Percentiles rank a stretch among this genome's conserved stretches.
These are phyloP conservation scores for Poecilia velifera DNA, from an alignment of 2,797 vertebrate species.

Conservation along the genomic window DNA sequence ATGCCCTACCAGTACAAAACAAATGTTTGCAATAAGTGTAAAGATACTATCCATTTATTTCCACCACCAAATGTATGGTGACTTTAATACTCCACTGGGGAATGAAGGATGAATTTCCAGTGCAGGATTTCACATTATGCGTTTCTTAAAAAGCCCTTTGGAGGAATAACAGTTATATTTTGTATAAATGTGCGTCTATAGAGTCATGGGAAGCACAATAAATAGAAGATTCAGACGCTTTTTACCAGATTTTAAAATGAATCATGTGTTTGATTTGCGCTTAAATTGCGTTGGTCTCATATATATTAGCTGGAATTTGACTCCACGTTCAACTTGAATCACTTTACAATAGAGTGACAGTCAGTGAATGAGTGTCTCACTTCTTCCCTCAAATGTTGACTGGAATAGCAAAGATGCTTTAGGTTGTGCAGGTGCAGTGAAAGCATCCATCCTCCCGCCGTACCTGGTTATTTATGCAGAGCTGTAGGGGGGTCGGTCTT, in stretches of 20 bases:
- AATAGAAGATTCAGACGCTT: not conserved
- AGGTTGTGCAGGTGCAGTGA: not conserved
- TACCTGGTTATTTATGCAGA: too few relatives aligned
- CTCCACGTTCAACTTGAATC: not conserved
- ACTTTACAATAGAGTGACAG: not conserved
- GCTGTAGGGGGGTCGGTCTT: not conserved
- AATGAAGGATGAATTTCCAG: not conserved
- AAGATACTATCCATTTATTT: not conserved
- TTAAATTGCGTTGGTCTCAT: not conserved
- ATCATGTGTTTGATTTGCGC: not conserved
- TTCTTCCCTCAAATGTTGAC: not conserved
- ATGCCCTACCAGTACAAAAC: constrained; percentile 35
- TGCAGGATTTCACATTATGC: not conserved
- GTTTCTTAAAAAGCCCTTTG: not conserved
- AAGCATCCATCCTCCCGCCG: not conserved
- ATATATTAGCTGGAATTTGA: not conserved
- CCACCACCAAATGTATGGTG: not conserved
- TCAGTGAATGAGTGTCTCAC: not conserved
- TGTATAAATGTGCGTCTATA: not conserved
- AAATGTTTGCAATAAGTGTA: constrained; percentile 41
- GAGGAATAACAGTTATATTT: not conserved
- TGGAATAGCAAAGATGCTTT: not conserved
- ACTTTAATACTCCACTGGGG: not conserved
- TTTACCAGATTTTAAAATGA: not conserved
- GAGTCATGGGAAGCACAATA: not conserved